Evolutionary conservation across 2,113 vertebrate species (phyloP), one percentile per base, ranked within the genome.

Genomic region (Lampris incognitus): DNA sequence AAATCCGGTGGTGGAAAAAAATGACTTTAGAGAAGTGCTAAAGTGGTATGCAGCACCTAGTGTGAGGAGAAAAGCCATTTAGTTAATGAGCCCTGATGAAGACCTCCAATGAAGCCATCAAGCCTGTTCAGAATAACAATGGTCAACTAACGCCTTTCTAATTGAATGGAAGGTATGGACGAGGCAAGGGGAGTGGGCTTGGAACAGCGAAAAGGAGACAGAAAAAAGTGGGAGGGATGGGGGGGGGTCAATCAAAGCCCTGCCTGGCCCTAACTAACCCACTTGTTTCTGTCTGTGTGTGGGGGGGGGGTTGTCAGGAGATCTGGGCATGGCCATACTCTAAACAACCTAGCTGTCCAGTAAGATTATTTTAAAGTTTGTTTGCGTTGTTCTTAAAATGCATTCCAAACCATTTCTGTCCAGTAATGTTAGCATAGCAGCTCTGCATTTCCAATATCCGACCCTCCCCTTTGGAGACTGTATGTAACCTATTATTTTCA

Each of bases 71-170:
- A 89, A 55, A 78, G 89, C 92, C 92, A 93, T 95, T 94, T 94
- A 91, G 92, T 92, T 95, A 94, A 94, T 94, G 92, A 94, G 93
- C 86, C 83, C 90, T 92, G 87, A 88, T 88, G 91, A 91, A 89
- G 93, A 92, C 92, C 92, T 92, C 92, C 93, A 94, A 94, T 94
- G 92, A 94, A 94, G 94, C 92, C 93, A 94, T 94, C 93, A 94
- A 89, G 94, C 85, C 92, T 85, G 86, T 75, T 93, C 91, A 90
- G 93, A 94, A 93, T 94, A 91, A 95, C 94, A 95, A 95, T 94
- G 90, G 91, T 85, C 90, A 90, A 91, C 94, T 94, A 94, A 95
- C 92, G 91, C 93, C 92, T 94, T 92, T 83, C 89, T 93, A 94
- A 94, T 92, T 94, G 93, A 94, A 94, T 93, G 91, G 93, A 93